Base-by-base conservation (phyloP, 2,113 vertebrate genomes). In the Onychorhynchus coronatus region DNA sequence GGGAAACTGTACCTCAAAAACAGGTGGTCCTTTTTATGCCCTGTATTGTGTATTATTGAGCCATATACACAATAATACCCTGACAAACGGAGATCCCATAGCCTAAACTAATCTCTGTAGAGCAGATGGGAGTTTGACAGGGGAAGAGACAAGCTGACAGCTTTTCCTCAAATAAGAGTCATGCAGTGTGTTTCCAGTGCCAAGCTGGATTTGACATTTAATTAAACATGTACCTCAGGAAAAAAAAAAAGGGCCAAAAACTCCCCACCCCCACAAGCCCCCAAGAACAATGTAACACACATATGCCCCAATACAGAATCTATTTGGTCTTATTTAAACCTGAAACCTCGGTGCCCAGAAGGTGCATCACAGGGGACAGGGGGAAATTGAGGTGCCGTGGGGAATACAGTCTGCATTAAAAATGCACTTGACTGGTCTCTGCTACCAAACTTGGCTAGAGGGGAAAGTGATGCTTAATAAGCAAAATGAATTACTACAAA, bases 81-180 rank as follows among this genome's bases (percentile, higher is more conserved):
- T 95, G 86, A 89, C 96, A 95, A 94, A 61, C 44, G 52, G 89
- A 70, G 93, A 95, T 96, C 88, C 93, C 53, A 30, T 73, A 52
- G 79, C 86, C 91, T 77, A 93, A 95, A 95, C 93, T 97, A 93
- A 97, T 97, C 82, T 76, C 47, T 62, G 39, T 61, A 81, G 94
- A 92, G 53, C 85, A 95, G 89, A 81, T 88, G 89, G 86, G 50
- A 65, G 63, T 93, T 88, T 96, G 93, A 98, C 76, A 93, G 42
- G 70, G 53, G 92, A 93, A 95, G 88, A 96, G 96, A 61, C 56
- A 75, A 84, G 96, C 31, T 96, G 95, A 97, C 96, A 97, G 86
- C 75, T 89, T 97, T 91, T 95, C 92, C 68, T 97, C 93, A 96
- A 92, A 91, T 93, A 83, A 53, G 52, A 95, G 52, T 93, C 80